Evolutionary conservation across 2,888 invertebrate genomes (phyloP).

Genomic region (Spisula solida): DNA sequence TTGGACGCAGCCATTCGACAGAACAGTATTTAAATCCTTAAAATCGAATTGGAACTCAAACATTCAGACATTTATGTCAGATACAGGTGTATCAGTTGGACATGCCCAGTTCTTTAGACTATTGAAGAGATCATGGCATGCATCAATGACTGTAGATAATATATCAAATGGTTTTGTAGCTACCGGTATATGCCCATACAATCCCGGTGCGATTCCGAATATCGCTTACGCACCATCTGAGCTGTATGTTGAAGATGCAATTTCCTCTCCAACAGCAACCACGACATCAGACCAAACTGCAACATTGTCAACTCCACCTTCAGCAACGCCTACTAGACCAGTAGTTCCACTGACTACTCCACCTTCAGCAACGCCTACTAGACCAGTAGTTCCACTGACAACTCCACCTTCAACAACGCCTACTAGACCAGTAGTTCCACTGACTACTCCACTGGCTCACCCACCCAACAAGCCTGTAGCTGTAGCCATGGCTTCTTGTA

Average conservation of each 20-base stretch:
- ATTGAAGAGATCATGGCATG: slow-evolving; percentile 48
- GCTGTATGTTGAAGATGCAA: slow-evolving; percentile 4
- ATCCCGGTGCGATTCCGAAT: slow-evolving; percentile 52
- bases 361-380: too few species aligned
- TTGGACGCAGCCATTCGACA: slow-evolving; percentile 59
- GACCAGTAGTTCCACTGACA: too few species aligned
- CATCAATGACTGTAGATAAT: slow-evolving; percentile 34
- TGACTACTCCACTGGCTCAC: too few species aligned
- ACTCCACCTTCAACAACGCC: too few species aligned
- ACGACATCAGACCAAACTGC: too few species aligned
- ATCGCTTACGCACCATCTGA: slow-evolving; percentile 38
- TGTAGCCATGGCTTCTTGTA: too few species aligned
- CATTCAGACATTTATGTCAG: slow-evolving; percentile 41
- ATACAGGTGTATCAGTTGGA: slow-evolving; percentile 47
- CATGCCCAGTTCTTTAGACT: slow-evolving; percentile 49
- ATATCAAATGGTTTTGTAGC: slow-evolving; percentile 54
- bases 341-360: too few species aligned
- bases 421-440: too few species aligned
- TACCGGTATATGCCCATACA: slow-evolving; percentile 62
- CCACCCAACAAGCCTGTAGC: too few species aligned
- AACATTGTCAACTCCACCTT: too few species aligned
- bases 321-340: too few species aligned
- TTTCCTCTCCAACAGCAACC: neutral
- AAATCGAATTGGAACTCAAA: slow-evolving; percentile 47
- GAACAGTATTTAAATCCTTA: slow-evolving; percentile 52